Evolutionary conservation across 1,140 invertebrate species (phyloP).

Genomic region (Heliothis virescens): DNA sequence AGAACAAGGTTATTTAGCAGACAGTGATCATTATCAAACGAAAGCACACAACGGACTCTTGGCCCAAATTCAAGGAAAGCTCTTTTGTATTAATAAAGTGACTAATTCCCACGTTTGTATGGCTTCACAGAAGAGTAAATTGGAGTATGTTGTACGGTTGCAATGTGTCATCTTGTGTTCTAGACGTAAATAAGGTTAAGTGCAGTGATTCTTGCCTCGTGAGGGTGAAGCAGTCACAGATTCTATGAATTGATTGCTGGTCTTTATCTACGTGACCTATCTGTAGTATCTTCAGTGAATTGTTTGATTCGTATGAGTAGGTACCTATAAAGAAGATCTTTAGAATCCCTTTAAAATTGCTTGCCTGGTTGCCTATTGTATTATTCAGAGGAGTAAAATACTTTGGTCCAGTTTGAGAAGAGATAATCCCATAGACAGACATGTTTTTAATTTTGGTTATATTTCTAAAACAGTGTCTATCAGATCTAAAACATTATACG

Average conservation of each 20-base stretch:
- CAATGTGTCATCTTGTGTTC: neutral
- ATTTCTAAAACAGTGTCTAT: too few relatives aligned
- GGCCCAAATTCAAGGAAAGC: conserved; percentile 35
- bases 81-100: conserved; percentile 10
- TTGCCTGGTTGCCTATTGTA: too few relatives aligned
- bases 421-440: too few relatives aligned
- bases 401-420: too few relatives aligned
- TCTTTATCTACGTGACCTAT: neutral
- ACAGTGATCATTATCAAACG: conserved; percentile 29
- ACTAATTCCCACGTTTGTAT: conserved; percentile 29
- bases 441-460: too few relatives aligned
- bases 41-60: conserved; percentile 39
- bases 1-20: conserved; percentile 21
- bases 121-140: neutral
- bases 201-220: conserved; percentile 4
- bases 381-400: too few relatives aligned
- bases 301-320: too few relatives aligned
- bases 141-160: neutral
- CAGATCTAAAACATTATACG: too few relatives aligned
- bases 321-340: too few relatives aligned
- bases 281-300: too few relatives aligned
- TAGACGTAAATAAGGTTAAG: neutral
- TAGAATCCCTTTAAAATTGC: too few relatives aligned
- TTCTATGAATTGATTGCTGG: conserved; percentile 16
- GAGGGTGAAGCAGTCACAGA: neutral